Percentiles rank a stretch among this genome's conserved stretches.
Evolutionary conservation across 2,888 invertebrate genomes (phyloP).

Genomic region (Caenorhabditis macrosperma): DNA sequence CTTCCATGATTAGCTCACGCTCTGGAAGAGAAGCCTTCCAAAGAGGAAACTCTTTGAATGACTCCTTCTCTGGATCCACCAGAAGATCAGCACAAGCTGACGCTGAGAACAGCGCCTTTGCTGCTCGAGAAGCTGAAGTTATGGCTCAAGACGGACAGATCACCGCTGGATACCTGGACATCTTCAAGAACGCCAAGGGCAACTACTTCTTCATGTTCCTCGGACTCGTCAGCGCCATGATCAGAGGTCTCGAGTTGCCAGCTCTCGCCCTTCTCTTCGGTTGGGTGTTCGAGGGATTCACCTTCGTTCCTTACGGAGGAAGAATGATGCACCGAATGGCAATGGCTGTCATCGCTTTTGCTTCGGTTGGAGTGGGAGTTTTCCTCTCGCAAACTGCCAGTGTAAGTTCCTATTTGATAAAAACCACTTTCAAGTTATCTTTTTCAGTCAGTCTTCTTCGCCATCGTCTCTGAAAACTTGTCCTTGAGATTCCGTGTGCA

Average conservation of each 20-base stretch:
- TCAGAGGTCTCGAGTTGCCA: conserved; percentile 82
- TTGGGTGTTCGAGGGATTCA: conserved; percentile 71
- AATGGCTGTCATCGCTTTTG: conserved; percentile 69
- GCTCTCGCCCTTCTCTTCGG: conserved; percentile 81
- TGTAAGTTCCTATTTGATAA: too few relatives aligned
- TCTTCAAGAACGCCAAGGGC: conserved; percentile 68
- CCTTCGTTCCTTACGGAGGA: conserved; percentile 61
- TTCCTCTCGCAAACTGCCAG: conserved; percentile 66
- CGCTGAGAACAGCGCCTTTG: conserved; percentile 67
- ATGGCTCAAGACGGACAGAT: conserved; percentile 69
- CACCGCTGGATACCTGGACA: conserved; percentile 67
- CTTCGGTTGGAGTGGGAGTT: conserved; percentile 64
- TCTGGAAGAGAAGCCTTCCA: conserved; percentile 66
- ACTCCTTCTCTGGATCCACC: conserved; percentile 56
- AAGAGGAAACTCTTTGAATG: conserved; percentile 62
- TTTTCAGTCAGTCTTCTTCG: conserved; percentile 67
- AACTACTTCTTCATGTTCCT: conserved; percentile 65
- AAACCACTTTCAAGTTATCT: too few relatives aligned
- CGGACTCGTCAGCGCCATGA: conserved; percentile 67
- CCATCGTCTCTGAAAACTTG: conserved; percentile 73
- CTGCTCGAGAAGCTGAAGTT: conserved; percentile 64
- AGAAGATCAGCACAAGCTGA: conserved; percentile 40
- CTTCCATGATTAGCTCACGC: conserved; percentile 36
- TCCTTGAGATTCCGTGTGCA: conserved; percentile 74
- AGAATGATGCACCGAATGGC: conserved; percentile 71